Conservation (phyloP, 2,888 invertebrate species). For the Erebia ligea region DNA sequence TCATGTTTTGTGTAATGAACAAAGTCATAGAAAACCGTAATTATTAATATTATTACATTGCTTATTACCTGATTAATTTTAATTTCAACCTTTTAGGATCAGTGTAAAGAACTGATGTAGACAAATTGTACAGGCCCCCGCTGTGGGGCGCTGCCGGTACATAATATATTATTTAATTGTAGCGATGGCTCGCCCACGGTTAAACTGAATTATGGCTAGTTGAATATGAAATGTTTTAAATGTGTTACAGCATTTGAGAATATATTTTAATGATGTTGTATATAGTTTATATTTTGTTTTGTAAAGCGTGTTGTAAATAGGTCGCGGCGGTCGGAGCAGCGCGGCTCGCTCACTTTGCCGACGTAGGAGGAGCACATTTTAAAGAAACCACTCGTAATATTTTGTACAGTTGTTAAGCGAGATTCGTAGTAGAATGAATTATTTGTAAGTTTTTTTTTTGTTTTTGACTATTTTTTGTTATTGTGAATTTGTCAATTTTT, state of each 20-base stretch:
- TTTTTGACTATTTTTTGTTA: slow-evolving; percentile 81
- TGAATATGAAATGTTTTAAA: slow-evolving; percentile 82
- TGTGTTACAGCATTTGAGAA: slow-evolving; percentile 83
- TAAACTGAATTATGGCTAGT: slow-evolving; percentile 77
- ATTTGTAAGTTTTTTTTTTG: slow-evolving; percentile 68
- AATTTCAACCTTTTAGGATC: slow-evolving; percentile 40
- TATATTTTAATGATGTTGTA: slow-evolving; percentile 83
- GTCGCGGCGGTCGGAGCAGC: slow-evolving; percentile 59
- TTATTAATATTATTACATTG: slow-evolving; percentile 20
- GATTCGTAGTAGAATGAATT: slow-evolving; percentile 79
- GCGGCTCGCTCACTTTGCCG: slow-evolving; percentile 74
- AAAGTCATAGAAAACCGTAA: slow-evolving; percentile 52
- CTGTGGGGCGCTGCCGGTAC: slow-evolving; percentile 46
- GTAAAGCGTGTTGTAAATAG: slow-evolving; percentile 78
- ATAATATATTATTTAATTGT: slow-evolving; percentile 64
- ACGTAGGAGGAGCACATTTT: slow-evolving; percentile 69
- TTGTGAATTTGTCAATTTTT: slow-evolving; percentile 87
- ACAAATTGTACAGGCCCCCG: slow-evolving; percentile 65
- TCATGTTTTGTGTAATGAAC: slow-evolving; percentile 55
- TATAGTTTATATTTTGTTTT: slow-evolving; percentile 83
- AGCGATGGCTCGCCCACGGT: slow-evolving; percentile 59
- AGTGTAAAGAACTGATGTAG: slow-evolving; percentile 53
- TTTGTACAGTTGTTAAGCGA: slow-evolving; percentile 81
- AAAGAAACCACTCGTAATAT: slow-evolving; percentile 80
- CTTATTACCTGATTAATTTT: slow-evolving; percentile 42